Evolutionary conservation across 2,797 vertebrate genomes (phyloP), one percentile per base, ranked within the genome.

Genomic region (Salmo trutta): DNA sequence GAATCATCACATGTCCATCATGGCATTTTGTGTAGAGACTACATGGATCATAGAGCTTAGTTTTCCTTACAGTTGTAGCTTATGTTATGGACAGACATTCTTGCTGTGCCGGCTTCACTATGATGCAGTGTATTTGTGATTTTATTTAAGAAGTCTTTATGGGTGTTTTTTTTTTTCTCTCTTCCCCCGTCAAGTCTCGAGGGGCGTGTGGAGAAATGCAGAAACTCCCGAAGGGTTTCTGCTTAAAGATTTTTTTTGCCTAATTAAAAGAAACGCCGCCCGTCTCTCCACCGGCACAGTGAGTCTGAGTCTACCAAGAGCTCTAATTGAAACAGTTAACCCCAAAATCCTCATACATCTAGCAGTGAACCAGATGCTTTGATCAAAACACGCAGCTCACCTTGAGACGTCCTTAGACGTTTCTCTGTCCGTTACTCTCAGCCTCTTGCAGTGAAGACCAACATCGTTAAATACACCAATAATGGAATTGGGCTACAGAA

Each of bases 131-230:
- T 88, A 87, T 92, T 90, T 91, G 88, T 91, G 86, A 92, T 91
- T 92, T 92, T 91, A 91, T 94, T 91, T 89, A 92, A 89, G 86
- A 82, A 83, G 74, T 90, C 79, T 86, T 90, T 90, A 90, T 90
- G 79, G 88, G 81, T 72, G 77, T 77, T n/a, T 75, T 59, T 73
- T 31, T 76, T 75, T 59, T 67, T 31, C 73, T 19, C 27, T 31
- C 71, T 54, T 59, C 16, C 69, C 29, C 71, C 83, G 75, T 81
- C 73, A 83, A 79, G 77, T 91, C 92, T 91, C 90, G 79, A 65
- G 82, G 79, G 76, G 86, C 74, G 78, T 77, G 82, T 79, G 81
- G 81, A 82, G 82, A 91, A 88, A 88, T 84, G 81, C 85, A 90
- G 79, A 89, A 88, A 87, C 86, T 84, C 83, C 71, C 91, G 89